Percentiles rank a stretch among this genome's conserved stretches.
phyloP scores from a whole-genome alignment of 1,140 invertebrate species.

The Stegodyphus mimosarum region DNA sequence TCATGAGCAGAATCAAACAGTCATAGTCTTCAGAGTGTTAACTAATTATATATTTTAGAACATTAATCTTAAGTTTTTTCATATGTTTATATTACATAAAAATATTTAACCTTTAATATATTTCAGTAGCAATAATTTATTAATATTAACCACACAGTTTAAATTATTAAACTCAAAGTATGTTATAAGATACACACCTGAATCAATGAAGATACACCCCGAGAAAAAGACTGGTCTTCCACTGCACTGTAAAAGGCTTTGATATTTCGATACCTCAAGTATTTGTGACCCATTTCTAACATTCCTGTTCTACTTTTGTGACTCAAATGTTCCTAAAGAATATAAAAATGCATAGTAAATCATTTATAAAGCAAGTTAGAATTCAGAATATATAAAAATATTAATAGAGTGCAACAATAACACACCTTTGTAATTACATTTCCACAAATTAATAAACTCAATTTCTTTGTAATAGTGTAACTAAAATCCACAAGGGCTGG shows the following conservation, averaged over 20 bases:
- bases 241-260: slow-evolving; percentile 72
- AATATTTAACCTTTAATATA: no score
- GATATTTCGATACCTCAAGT: slow-evolving; percentile 69
- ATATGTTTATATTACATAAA: no score
- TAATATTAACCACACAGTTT: background rate
- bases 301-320: slow-evolving; percentile 70
- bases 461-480: slow-evolving; percentile 71
- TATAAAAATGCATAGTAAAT: background rate
- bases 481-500: slow-evolving; percentile 74
- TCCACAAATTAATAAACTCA: slow-evolving; percentile 72
- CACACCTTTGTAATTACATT: slow-evolving; percentile 73
- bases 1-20: no score
- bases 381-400: background rate
- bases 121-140: background rate
- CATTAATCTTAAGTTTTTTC: background rate
- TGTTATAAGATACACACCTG: slow-evolving; percentile 61
- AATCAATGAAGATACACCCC: slow-evolving; percentile 69
- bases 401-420: background rate
- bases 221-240: slow-evolving; percentile 76
- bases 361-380: background rate
- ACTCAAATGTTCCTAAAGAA: slow-evolving; percentile 63
- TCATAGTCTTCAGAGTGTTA: no score
- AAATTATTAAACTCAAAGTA: background rate
- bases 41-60: no score
- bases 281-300: slow-evolving; percentile 68